Base-by-base conservation (phyloP, 1,140 invertebrate species). In the Drosophila kikkawai region DNA sequence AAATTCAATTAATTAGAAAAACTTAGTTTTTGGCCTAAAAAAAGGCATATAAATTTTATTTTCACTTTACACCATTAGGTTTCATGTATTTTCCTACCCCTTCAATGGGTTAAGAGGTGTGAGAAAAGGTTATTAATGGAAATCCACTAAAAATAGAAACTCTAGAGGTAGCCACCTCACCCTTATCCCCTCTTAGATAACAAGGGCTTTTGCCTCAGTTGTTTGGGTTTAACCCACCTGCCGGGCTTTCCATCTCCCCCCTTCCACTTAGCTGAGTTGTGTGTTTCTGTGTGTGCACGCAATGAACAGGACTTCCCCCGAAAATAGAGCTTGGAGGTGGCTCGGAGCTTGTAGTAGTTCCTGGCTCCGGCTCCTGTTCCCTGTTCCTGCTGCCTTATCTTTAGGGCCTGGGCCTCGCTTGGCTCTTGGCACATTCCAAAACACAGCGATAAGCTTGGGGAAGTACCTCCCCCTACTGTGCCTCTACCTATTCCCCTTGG, bases 381-480 rank as follows among this genome's bases (percentile, higher is more conserved):
- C 59, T 57, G 22, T 34, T 48, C 39, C 60, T 58, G 63, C 41
- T 22, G 26, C 73, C 75, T 76, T 66, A 75, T 75, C 71, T 65
- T 12, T 47, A 32, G 36, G 17, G 45, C 60, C 60, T 79, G 67
- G 70, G 68, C 68, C 64, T 71, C 75, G 66, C 74, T 75, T 61
- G 74, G 82, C 80, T 80, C 80, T 80, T 78, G 80, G 80, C 77
- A 83, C 81, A 77, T 69, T 82, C 58, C 63, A 37, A 55, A 50
- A 73, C 53, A 66, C 36, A 34, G 41, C 67, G 76, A 79, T 79
- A 79, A 79, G 75, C 75, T 56, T n/a, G 53, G 53, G 67, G 68
- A 71, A 73, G 66, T 50, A 71, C 69, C 69, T 51, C 19, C 69
- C 67, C 19, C 56, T 13, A 26, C 41, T 55, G 22, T 51, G 26